Evolutionary conservation across 2,888 invertebrate genomes (phyloP).

Genomic region (Laspeyria flexula): DNA sequence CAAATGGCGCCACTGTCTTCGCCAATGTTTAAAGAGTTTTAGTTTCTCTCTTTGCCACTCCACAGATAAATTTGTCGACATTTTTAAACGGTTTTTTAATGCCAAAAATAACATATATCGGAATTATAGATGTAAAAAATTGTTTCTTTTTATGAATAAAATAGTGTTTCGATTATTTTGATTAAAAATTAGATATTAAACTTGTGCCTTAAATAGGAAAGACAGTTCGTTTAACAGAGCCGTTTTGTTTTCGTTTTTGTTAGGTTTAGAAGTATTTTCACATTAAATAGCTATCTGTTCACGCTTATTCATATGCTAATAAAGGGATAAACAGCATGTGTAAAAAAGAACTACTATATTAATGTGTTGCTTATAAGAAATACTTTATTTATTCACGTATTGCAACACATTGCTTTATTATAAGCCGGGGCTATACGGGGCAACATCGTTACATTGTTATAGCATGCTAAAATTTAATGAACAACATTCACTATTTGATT

Average conservation of each 20-base stretch:
- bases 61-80: neutral
- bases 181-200: neutral
- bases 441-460: neutral
- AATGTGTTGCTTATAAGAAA: too few relatives aligned
- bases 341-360: too few relatives aligned
- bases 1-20: neutral
- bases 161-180: neutral
- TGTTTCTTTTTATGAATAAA: neutral
- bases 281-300: too few relatives aligned
- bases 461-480: neutral
- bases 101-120: slow-evolving; percentile 19
- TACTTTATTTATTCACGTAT: neutral
- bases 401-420: neutral
- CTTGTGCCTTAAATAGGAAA: neutral
- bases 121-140: neutral
- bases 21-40: neutral
- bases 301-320: too few relatives aligned
- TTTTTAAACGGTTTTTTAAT: neutral
- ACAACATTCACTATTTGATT: too few relatives aligned
- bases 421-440: neutral
- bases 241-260: neutral
- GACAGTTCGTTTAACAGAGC: neutral
- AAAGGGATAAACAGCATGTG: too few relatives aligned
- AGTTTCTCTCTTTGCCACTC: neutral
- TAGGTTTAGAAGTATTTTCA: too few relatives aligned